These are phyloP conservation scores for Grammomys surdaster DNA, from an alignment of 2,113 vertebrate genomes.

Conservation along the genomic window DNA sequence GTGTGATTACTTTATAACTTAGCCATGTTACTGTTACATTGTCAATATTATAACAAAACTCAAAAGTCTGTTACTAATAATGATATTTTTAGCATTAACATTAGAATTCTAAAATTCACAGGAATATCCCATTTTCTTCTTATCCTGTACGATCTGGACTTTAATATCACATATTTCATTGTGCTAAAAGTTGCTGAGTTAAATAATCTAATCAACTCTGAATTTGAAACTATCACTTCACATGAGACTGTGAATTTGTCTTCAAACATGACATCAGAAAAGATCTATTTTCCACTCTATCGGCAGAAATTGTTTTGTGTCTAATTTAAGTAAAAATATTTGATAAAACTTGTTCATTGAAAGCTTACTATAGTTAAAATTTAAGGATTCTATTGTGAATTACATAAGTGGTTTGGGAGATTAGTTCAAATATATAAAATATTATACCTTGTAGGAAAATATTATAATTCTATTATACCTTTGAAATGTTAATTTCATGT, in stretches of 20 bases:
- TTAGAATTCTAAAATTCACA: neutral
- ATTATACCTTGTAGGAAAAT: constrained; percentile 61
- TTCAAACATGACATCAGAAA: neutral
- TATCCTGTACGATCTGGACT: neutral
- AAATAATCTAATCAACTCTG: neutral
- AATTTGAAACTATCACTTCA: neutral
- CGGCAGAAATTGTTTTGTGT: neutral
- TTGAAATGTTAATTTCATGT: constrained; percentile 71
- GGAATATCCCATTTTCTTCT: neutral
- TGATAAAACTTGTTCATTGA: neutral
- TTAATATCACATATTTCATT: constrained; percentile 31
- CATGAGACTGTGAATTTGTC: too few relatives aligned
- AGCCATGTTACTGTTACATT: neutral
- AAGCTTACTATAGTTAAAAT: constrained; percentile 31
- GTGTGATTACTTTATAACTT: neutral
- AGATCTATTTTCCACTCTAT: neutral
- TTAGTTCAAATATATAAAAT: constrained; percentile 55
- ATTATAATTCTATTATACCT: constrained; percentile 64
- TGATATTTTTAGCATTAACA: neutral
- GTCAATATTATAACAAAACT: neutral
- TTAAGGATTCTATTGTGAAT: neutral
- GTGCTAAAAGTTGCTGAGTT: neutral
- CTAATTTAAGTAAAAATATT: neutral
- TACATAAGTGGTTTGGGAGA: constrained; percentile 3
- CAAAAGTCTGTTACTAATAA: neutral